A percentile compares a stretch with the other conserved stretches of the same genome.
Conservation (phyloP, 1,140 invertebrate genomes). For the Dryas iulia region DNA sequence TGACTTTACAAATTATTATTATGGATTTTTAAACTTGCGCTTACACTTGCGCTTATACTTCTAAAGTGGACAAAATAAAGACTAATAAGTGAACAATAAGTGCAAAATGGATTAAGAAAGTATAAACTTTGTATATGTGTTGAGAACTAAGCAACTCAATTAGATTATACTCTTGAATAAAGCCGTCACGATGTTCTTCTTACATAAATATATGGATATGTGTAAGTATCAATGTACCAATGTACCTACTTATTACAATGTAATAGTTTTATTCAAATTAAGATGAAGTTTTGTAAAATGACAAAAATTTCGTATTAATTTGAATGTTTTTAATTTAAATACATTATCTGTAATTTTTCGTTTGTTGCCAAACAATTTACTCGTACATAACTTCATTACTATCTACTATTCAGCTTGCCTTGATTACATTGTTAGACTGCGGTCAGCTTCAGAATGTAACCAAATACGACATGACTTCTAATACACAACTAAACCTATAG, state of each 20-base stretch:
- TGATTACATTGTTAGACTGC: neutral
- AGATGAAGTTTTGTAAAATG: too few species aligned
- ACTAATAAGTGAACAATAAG: neutral
- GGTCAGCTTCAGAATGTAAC: slow-evolving; percentile 1
- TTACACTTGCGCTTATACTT: neutral
- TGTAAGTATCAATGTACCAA: slow-evolving; percentile 34
- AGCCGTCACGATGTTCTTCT: slow-evolving; percentile 44
- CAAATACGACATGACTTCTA: neutral
- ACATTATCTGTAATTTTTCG: too few species aligned
- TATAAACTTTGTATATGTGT: slow-evolving; percentile 15
- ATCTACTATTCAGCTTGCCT: neutral
- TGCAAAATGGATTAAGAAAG: slow-evolving; percentile 8
- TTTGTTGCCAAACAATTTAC: neutral
- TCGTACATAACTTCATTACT: neutral
- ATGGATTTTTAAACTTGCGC: too few species aligned
- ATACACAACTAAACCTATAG: neutral
- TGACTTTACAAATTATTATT: too few species aligned
- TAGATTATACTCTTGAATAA: slow-evolving; percentile 31
- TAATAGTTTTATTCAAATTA: too few species aligned
- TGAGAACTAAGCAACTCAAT: slow-evolving; percentile 27
- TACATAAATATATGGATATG: slow-evolving; percentile 26
- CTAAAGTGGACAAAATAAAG: neutral
- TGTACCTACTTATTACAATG: neutral
- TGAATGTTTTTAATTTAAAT: too few species aligned
- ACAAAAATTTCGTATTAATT: too few species aligned